These are phyloP conservation scores for Diplodus puntazzo DNA, from an alignment of 2,797 vertebrate genomes.

Conservation along the genomic window DNA sequence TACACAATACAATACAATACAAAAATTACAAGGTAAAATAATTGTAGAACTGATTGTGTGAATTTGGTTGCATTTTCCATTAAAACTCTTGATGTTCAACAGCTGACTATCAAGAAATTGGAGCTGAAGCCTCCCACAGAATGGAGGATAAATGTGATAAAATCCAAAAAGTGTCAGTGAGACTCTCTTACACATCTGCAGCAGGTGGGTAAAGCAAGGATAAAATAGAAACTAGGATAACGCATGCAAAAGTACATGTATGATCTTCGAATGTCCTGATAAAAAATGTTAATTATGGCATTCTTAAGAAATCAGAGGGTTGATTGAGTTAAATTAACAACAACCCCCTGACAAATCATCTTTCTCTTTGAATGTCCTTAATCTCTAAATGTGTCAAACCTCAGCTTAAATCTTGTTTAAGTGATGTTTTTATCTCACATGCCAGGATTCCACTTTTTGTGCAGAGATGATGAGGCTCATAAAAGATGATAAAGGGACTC, in stretches of 20 bases:
- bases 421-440: constrained; percentile 43
- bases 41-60: neutral
- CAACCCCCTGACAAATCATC: constrained; percentile 8
- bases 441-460: constrained; percentile 43
- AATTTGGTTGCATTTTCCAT: neutral
- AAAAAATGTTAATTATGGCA: neutral
- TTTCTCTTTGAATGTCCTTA: constrained; percentile 14
- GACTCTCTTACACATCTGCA: neutral
- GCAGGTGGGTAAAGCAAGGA: neutral
- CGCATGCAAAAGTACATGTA: neutral
- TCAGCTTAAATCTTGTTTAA: constrained; percentile 35
- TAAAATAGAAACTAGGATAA: neutral
- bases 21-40: too few relatives aligned
- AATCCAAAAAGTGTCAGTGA: neutral
- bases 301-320: neutral
- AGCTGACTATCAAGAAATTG: neutral
- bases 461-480: constrained; percentile 38
- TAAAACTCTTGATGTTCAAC: neutral
- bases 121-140: neutral
- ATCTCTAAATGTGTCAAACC: constrained; percentile 37
- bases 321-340: constrained; percentile 36
- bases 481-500: constrained; percentile 51
- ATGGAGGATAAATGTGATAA: too few relatives aligned
- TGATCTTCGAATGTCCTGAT: neutral
- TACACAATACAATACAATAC: too few relatives aligned